Percentiles rank a stretch among this genome's conserved stretches.
phyloP scores from a whole-genome alignment of 1,140 invertebrate species.

The Sinonovacula constricta region DNA sequence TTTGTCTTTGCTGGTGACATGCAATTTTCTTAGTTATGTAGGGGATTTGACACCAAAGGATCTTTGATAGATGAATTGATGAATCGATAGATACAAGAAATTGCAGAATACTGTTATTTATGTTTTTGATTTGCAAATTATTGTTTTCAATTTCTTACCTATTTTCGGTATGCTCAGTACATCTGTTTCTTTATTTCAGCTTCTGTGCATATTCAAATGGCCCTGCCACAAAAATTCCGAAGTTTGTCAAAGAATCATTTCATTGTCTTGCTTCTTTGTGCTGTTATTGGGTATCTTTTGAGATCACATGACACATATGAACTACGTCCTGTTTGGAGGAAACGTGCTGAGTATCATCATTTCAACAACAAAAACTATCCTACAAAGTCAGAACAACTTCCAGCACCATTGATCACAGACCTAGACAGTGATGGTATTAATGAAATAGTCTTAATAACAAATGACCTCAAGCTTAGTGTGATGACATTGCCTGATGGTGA shows the following conservation, averaged over 20 bases:
- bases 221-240: conserved; percentile 21
- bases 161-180: no score
- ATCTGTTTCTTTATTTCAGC: no score
- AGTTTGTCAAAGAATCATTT: conserved; percentile 45
- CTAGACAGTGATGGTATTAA: conserved; percentile 72
- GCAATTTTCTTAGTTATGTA: no score
- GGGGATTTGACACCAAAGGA: no score
- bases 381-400: conserved; percentile 59
- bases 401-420: conserved; percentile 68
- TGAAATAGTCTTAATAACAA: conserved; percentile 69
- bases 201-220: no score
- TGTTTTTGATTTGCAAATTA: no score
- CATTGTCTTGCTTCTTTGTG: conserved; percentile 56
- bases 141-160: no score
- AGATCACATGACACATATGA: conserved; percentile 66
- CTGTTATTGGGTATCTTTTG: conserved; percentile 67
- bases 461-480: conserved; percentile 63
- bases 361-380: conserved; percentile 68
- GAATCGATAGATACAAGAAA: no score
- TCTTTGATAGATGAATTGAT: no score
- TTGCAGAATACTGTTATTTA: no score
- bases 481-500: conserved; percentile 56
- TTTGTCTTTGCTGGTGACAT: no score
- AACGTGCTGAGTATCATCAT: conserved; percentile 60
- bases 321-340: conserved; percentile 67